Evolutionary conservation across 1,140 invertebrate genomes (phyloP).

Genomic region (Atta cephalotes): DNA sequence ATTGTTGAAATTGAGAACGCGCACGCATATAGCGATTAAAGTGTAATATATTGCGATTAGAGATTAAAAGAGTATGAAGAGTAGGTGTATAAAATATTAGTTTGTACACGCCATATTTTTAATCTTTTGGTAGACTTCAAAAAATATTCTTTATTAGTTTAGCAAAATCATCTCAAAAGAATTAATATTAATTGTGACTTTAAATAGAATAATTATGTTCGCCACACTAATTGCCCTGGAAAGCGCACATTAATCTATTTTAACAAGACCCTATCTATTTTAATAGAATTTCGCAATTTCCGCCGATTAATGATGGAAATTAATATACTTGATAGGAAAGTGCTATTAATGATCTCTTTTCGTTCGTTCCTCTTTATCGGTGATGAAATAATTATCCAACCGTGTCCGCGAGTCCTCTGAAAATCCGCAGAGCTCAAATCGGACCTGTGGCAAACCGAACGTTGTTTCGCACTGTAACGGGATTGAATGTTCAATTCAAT

Average conservation of each 20-base stretch:
- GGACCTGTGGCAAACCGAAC: background rate
- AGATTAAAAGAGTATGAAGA: too few species aligned
- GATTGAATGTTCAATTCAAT: conserved; percentile 57
- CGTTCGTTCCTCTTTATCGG: background rate
- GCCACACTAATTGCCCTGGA: background rate
- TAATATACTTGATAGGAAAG: conserved; percentile 29
- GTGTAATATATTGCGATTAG: too few species aligned
- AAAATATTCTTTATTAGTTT: background rate
- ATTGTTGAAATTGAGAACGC: background rate
- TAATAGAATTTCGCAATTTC: conserved; percentile 12
- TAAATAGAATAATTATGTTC: background rate
- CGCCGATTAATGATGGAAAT: conserved; percentile 36
- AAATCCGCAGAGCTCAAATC: conserved; percentile 57
- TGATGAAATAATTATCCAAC: conserved; percentile 42
- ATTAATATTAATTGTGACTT: background rate
- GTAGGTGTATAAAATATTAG: background rate
- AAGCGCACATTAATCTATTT: conserved; percentile 19
- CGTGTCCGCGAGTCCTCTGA: background rate
- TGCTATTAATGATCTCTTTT: conserved; percentile 43
- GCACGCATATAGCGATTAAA: too few species aligned
- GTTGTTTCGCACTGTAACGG: background rate
- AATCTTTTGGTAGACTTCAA: background rate
- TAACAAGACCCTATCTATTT: background rate
- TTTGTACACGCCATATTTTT: background rate
- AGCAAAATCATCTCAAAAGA: background rate